Conservation (phyloP, 1,140 invertebrate genomes). For the Gonatopus flavifemur region DNA sequence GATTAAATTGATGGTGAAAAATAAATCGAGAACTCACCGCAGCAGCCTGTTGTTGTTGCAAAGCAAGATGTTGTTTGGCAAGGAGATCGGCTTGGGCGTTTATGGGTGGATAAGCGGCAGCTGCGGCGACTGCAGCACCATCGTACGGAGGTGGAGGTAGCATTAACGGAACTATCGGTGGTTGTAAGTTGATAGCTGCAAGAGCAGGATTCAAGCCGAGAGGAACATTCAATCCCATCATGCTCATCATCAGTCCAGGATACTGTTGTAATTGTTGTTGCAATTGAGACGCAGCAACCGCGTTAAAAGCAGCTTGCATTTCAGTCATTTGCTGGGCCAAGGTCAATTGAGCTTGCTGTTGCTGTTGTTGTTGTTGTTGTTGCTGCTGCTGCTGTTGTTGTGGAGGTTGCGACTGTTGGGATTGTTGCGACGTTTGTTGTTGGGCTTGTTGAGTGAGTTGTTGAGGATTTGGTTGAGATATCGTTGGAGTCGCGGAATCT, state of each 20-base stretch:
- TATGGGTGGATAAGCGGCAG: constrained; percentile 57
- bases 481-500: constrained; percentile 61
- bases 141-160: constrained; percentile 78
- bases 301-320: constrained; percentile 83
- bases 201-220: constrained; percentile 82
- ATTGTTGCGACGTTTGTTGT: constrained; percentile 36
- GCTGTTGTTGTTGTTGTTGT: constrained; percentile 37
- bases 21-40: constrained; percentile 39
- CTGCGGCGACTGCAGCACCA: constrained; percentile 59
- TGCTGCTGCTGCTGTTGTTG: constrained; percentile 41
- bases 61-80: constrained; percentile 70
- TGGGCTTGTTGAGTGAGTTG: constrained; percentile 48
- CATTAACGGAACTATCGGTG: constrained; percentile 87
- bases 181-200: constrained; percentile 85
- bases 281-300: constrained; percentile 78
- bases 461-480: constrained; percentile 53
- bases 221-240: constrained; percentile 82
- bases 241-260: constrained; percentile 62
- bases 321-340: constrained; percentile 80
- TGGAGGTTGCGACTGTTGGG: constrained; percentile 28
- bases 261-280: constrained; percentile 75
- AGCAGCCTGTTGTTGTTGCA: constrained; percentile 70
- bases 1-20: not conserved
- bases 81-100: constrained; percentile 59
- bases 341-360: constrained; percentile 59